Evolutionary conservation across 2,113 vertebrate genomes (phyloP), one percentile per base, ranked within the genome.

Genomic region (Rhinolophus sinicus): DNA sequence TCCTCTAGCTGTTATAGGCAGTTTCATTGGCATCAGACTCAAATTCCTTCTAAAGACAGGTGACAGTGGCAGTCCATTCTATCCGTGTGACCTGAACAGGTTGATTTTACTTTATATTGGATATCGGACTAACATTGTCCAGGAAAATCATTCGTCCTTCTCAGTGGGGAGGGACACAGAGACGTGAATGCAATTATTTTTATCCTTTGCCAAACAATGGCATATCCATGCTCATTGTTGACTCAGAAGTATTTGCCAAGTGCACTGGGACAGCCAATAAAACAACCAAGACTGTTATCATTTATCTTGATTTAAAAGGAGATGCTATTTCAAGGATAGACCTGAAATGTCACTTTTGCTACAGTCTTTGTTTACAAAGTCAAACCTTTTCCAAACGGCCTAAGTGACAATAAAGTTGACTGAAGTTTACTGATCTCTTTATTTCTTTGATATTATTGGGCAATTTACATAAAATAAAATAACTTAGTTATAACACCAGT

Each of bases 251-350:
- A 91, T 95, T 97, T 91, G 24, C 62, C 86, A 4, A 38, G 50
- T 78, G 69, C 22, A 50, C 62, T 33, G n/a, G 14, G 40, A 82
- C 21, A 93, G 14, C 85, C 83, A 97, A 93, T 81, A 77, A 82
- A 95, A 93, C 52, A 69, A 77, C 26, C 6, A 10, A 82, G 60
- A 60, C 92, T 82, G 8, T 77, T 88, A 91, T 72, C 67, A 67
- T 94, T 93, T 93, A 77, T 94, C 92, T 94, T 90, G 65, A 97
- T 95, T 86, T 94, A 91, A 95, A 92, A 91, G 47, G 54, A 86
- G 77, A 76, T 96, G 50, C 56, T 89, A 38, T 89, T 96, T 97
- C 86, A 82, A 95, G 40, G n/a, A 16, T 33, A 47, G 77, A 60
- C 12, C 13, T 78, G 50, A 96, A 88, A 83, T 96, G 78, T 78